Percentiles rank a stretch among this genome's conserved stretches.
phyloP scores from a whole-genome alignment of 2,888 invertebrate species.

The Synergus gifuensis region DNA sequence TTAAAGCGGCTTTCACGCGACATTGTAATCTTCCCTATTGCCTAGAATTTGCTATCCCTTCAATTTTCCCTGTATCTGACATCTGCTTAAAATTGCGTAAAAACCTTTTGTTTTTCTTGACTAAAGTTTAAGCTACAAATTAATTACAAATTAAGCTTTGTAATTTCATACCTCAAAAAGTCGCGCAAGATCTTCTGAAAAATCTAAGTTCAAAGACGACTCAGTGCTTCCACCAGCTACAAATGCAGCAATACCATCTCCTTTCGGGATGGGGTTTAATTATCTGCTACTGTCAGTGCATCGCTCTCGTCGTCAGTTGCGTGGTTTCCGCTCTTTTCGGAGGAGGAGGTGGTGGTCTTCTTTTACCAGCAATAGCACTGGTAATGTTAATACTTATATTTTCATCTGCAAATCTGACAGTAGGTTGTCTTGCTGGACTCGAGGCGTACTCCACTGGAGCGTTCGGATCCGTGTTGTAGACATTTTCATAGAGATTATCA shows the following conservation, averaged over 20 bases:
- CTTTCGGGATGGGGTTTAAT: constrained; percentile 70
- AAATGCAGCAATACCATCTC: constrained; percentile 72
- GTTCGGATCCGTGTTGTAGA: constrained; percentile 79
- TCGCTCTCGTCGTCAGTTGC: constrained; percentile 83
- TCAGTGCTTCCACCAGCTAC: constrained; percentile 73
- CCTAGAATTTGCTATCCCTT: constrained; percentile 25
- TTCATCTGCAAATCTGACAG: constrained; percentile 70
- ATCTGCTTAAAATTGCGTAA: neutral
- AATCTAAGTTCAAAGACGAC: neutral
- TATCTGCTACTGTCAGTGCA: constrained; percentile 77
- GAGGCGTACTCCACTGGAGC: constrained; percentile 79
- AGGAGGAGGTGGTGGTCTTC: constrained; percentile 93
- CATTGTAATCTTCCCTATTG: constrained; percentile 32
- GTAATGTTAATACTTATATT: constrained; percentile 74
- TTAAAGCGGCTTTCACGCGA: constrained; percentile 18
- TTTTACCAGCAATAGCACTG: constrained; percentile 79
- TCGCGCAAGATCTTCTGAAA: constrained; percentile 4
- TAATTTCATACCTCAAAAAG: neutral
- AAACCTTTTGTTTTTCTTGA: constrained; percentile 18
- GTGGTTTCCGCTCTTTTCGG: constrained; percentile 93
- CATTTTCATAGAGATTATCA: constrained; percentile 88
- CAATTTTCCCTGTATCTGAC: constrained; percentile 32
- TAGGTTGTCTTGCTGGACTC: constrained; percentile 67
- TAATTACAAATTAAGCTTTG: neutral
- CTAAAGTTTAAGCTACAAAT: constrained; percentile 21